These are phyloP conservation scores for Temnothorax longispinosus DNA, from an alignment of 1,140 invertebrate species.

Conservation along the genomic window DNA sequence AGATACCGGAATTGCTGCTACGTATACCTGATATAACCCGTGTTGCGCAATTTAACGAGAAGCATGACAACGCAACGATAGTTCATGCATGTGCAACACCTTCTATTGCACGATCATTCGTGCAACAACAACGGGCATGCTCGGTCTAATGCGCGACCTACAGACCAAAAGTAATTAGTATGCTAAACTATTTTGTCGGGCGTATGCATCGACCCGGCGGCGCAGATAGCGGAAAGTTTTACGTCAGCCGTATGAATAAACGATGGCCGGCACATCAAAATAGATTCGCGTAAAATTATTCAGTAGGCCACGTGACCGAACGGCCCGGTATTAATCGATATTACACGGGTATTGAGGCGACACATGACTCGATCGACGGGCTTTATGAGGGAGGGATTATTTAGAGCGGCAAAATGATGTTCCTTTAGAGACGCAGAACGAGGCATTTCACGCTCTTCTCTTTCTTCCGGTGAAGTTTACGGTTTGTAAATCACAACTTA, in stretches of 20 bases:
- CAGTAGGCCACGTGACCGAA: constrained; percentile 47
- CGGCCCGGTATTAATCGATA: constrained; percentile 50
- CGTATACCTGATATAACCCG: neutral
- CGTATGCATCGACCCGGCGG: constrained; percentile 34
- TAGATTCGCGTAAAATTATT: constrained; percentile 62
- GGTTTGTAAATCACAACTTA: neutral
- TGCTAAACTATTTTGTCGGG: constrained; percentile 52
- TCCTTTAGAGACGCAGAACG: constrained; percentile 21
- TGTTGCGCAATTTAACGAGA: neutral
- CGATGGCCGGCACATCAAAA: constrained; percentile 50
- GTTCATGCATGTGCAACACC: constrained; percentile 20
- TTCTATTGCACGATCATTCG: constrained; percentile 28
- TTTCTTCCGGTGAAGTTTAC: neutral
- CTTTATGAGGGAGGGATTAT: constrained; percentile 46
- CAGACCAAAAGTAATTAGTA: constrained; percentile 57
- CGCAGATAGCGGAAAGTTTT: constrained; percentile 56
- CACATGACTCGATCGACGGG: constrained; percentile 31
- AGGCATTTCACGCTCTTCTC: neutral
- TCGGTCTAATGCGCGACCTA: constrained; percentile 14
- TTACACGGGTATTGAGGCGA: constrained; percentile 34
- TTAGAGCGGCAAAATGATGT: constrained; percentile 39
- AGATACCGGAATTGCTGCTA: neutral
- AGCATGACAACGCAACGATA: constrained; percentile 22
- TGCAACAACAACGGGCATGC: neutral
- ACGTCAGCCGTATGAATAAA: constrained; percentile 62